Percentiles rank a stretch among this genome's conserved stretches.
These are phyloP conservation scores for Lepus townsendii DNA, from an alignment of 2,797 vertebrate species.

Conservation along the genomic window DNA sequence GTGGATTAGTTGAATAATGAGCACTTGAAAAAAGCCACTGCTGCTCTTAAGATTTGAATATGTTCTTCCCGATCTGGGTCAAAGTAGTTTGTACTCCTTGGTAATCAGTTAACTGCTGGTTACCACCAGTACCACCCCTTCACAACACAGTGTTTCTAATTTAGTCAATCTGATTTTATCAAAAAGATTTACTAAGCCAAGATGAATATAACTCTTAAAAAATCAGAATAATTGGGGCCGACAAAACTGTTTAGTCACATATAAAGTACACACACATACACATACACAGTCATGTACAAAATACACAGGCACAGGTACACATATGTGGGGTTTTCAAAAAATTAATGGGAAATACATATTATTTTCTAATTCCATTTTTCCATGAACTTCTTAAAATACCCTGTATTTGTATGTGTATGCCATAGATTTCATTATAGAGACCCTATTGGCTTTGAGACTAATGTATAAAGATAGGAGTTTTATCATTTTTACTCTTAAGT, in stretches of 20 bases:
- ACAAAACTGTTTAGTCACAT: too few relatives aligned
- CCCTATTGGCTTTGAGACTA: neutral
- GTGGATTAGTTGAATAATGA: neutral
- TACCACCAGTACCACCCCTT: neutral
- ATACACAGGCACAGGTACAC: too few relatives aligned
- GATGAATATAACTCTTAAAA: neutral
- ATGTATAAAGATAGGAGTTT: slow-evolving; percentile 36
- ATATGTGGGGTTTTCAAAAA: too few relatives aligned
- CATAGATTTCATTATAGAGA: slow-evolving; percentile 35
- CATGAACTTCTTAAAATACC: too few relatives aligned
- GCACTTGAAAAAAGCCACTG: neutral
- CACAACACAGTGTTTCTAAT: neutral
- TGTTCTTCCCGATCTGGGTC: neutral
- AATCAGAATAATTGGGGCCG: slow-evolving; percentile 26
- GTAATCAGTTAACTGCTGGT: neutral
- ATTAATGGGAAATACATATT: too few relatives aligned
- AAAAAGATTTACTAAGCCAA: neutral
- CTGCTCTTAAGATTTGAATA: neutral
- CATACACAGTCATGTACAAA: too few relatives aligned
- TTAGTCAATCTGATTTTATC: neutral
- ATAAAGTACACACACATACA: too few relatives aligned
- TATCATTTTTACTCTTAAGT: neutral
- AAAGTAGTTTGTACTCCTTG: neutral
- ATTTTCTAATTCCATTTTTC: too few relatives aligned
- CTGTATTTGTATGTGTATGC: too few relatives aligned